Base-by-base conservation (phyloP, 2,797 vertebrate genomes). In the Astyanax mexicanus region DNA sequence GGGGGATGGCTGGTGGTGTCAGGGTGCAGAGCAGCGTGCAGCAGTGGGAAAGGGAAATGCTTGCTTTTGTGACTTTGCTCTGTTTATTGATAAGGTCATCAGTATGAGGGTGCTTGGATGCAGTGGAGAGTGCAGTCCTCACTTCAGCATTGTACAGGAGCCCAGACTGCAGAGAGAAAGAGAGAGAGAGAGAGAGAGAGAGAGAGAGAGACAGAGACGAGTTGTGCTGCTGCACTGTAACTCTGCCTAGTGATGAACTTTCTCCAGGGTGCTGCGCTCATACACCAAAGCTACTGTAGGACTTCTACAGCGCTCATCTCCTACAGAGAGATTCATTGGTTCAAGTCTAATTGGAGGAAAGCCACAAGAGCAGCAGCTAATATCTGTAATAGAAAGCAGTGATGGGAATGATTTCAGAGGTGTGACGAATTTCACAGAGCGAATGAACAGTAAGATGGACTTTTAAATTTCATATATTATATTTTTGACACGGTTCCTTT, bases 241-340 rank as follows among this genome's bases (percentile, higher is more conserved):
- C 89, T 92, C 90, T 92, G 90, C 89, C 89, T 88, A 87, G 89
- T 91, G 90, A 92, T 91, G 88, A 91, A 87, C 89, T 91, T 76
- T 72, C 88, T 86, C 82, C 62, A 72, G 72, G 85, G 82, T 83
- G 83, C 83, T 88, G 87, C 79, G 84, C 78, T 79, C 77, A 86
- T 86, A 83, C 89, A 91, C 82, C 84, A 72, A 79, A 76, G 66
- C 84, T 74, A 80, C 64, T 70, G 45, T 75, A 72, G 55, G 25
- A 38, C 55, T 70, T 40, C 29, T 77, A 60, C 69, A 58, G 27
- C 51, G 52, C 51, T 42, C 25, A 45, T 52, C 81, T 79, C 83
- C 84, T 82, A 29, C 74, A 81, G 73, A 83, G 82, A 67, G 38
- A 72, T 29, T 21, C 71, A 58, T 23, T 67, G 62, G 23, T 73